Evolutionary conservation across 2,888 invertebrate species (phyloP).

Genomic region (Altica lythri): DNA sequence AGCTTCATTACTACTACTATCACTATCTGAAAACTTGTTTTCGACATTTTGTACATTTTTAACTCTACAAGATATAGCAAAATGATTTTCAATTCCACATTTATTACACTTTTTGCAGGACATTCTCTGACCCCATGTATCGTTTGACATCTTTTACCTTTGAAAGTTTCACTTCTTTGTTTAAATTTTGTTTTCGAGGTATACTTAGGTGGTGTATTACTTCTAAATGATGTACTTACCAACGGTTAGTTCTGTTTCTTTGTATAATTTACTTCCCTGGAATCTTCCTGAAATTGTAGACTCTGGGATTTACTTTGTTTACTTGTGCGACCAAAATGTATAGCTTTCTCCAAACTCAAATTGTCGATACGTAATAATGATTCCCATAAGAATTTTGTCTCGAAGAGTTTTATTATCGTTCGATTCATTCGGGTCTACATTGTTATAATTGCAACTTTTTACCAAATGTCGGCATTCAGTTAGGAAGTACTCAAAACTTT

Average conservation of each 20-base stretch:
- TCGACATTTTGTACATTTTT: conserved; percentile 29
- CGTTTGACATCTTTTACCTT: conserved; percentile 31
- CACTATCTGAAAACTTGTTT: conserved; percentile 16
- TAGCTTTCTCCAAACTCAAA: conserved; percentile 35
- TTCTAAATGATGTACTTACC: conserved; percentile 17
- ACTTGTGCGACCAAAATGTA: conserved; percentile 36
- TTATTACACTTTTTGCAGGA: conserved; percentile 36
- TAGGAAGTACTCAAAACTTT: conserved; percentile 39
- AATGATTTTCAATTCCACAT: conserved; percentile 37
- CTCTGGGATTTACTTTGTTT: conserved; percentile 35
- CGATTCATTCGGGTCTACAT: conserved; percentile 19
- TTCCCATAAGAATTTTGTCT: conserved; percentile 39
- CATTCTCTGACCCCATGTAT: conserved; percentile 34
- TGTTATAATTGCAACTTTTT: conserved; percentile 29
- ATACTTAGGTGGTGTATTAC: neutral
- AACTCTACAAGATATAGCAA: conserved; percentile 33
- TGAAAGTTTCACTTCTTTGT: conserved; percentile 32
- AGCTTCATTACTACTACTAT: neutral
- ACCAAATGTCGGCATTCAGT: conserved; percentile 30
- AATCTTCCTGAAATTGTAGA: conserved; percentile 14
- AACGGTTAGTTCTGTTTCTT: conserved; percentile 16
- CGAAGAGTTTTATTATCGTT: conserved; percentile 34
- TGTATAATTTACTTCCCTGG: conserved; percentile 7
- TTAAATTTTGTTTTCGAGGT: conserved; percentile 8
- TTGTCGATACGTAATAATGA: conserved; percentile 37